These are phyloP conservation scores for Pelvicachromis taeniatus DNA, from an alignment of 2,113 vertebrate genomes.

Conservation along the genomic window DNA sequence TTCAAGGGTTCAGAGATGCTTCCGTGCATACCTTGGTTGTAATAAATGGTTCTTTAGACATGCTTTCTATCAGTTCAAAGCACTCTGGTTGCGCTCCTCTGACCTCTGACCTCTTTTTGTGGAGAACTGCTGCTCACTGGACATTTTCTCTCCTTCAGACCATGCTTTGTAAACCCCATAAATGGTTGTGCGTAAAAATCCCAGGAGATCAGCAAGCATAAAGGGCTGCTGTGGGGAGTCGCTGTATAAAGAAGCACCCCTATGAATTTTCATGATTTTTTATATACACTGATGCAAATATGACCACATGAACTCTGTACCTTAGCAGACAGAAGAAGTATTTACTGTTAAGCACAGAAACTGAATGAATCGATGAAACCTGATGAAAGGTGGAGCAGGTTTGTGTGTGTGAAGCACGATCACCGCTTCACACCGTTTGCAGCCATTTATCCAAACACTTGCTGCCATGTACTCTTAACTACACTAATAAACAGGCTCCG, in stretches of 20 bases:
- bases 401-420: not conserved
- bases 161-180: not conserved
- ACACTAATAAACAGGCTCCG: not conserved
- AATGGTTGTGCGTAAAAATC: not conserved
- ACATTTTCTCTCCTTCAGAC: not conserved
- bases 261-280: not conserved
- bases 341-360: not conserved
- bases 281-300: not conserved
- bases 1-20: not conserved
- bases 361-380: not conserved
- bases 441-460: not conserved
- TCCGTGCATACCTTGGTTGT: not conserved
- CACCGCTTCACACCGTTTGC: not conserved
- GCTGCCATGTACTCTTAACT: not conserved
- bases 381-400: not conserved
- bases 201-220: not conserved
- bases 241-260: not conserved
- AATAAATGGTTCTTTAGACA: not conserved
- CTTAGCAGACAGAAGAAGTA: not conserved
- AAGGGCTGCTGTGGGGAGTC: not conserved
- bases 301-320: accelerated
- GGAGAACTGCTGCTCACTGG: not conserved
- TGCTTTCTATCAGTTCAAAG: not conserved
- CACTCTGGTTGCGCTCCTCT: not conserved
- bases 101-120: not conserved